Conservation (phyloP, 2,113 vertebrate genomes). For the Alligator mississippiensis region DNA sequence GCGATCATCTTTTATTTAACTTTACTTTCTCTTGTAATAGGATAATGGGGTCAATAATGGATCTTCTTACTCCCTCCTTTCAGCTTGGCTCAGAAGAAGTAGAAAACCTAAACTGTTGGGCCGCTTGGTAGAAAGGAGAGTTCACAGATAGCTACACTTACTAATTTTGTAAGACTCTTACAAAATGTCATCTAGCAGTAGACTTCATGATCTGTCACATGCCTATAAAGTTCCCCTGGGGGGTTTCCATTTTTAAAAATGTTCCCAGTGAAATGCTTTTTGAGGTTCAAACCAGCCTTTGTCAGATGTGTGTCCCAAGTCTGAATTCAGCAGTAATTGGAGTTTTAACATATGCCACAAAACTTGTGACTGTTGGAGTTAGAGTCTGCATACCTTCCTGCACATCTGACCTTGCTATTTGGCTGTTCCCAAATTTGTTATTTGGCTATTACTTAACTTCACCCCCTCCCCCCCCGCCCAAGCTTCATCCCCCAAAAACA, state of each 20-base stretch:
- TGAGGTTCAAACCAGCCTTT: slow-evolving; percentile 1
- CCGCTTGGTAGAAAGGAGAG: background rate
- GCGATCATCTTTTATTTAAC: background rate
- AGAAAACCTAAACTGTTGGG: background rate
- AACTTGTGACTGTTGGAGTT: slow-evolving; percentile 5
- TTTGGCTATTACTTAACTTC: background rate
- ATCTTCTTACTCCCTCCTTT: background rate
- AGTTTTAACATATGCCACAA: slow-evolving; percentile 2
- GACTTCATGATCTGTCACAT: background rate
- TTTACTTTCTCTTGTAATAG: slow-evolving; percentile 15
- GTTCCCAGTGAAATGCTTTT: background rate
- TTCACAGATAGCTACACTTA: background rate
- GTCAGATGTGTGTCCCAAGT: background rate
- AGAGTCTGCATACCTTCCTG: background rate
- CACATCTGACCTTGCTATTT: background rate
- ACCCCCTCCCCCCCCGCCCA: background rate
- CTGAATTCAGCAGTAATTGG: slow-evolving; percentile 13
- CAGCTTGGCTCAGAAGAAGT: background rate
- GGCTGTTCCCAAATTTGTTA: background rate
- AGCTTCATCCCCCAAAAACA: background rate
- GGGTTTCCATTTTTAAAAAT: background rate
- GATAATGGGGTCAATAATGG: slow-evolving; percentile 7
- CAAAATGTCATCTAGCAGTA: background rate
- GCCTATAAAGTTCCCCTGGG: background rate
- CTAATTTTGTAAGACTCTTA: too few relatives aligned